These are phyloP conservation scores for Dinocampus coccinellae DNA, from an alignment of 2,888 invertebrate species.

Conservation along the genomic window DNA sequence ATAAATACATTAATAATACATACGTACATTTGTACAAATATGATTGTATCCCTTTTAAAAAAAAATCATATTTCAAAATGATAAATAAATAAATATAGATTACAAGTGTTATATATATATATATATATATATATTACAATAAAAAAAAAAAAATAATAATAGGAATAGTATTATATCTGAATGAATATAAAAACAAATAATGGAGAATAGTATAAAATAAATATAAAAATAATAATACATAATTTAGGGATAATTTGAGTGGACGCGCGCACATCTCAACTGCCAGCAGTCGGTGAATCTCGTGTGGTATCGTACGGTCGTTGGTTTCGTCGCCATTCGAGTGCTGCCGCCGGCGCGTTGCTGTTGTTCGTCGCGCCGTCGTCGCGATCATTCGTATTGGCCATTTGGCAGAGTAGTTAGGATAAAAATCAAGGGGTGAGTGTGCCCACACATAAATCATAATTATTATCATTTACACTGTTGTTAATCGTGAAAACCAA, in stretches of 20 bases:
- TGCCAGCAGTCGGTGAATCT: conserved; percentile 19
- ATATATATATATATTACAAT: too few species aligned
- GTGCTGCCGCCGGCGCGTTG: background rate
- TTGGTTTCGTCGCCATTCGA: background rate
- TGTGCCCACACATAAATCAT: background rate
- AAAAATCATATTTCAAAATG: too few species aligned
- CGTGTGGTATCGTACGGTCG: background rate
- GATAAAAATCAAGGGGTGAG: background rate
- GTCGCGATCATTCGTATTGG: conserved; percentile 11
- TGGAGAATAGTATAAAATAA: too few species aligned
- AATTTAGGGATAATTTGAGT: background rate
- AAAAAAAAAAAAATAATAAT: too few species aligned
- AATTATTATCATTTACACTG: conserved; percentile 2
- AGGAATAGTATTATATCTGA: too few species aligned
- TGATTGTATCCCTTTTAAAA: too few species aligned
- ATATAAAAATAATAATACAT: background rate
- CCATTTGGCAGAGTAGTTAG: background rate
- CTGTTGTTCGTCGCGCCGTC: background rate
- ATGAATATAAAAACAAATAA: too few species aligned
- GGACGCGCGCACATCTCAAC: background rate
- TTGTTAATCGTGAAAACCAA: background rate
- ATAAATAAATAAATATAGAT: background rate
- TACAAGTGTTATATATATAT: background rate
- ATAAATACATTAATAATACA: background rate
- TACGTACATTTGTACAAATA: background rate